phyloP scores from a whole-genome alignment of 2,113 vertebrate species.

The Phainopepla nitens region DNA sequence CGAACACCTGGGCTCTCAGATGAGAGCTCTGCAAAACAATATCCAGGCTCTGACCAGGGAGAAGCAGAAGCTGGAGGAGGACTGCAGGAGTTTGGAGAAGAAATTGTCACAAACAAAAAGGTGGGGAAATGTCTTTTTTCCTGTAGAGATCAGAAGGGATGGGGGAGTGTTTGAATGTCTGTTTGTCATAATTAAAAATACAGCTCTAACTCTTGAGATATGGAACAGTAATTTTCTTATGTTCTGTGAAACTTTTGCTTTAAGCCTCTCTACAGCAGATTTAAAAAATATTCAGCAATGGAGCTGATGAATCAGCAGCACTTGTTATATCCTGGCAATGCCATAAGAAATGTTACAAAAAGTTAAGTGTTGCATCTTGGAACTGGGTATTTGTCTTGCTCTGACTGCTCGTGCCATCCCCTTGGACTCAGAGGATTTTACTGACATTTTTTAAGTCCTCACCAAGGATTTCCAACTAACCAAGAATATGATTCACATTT shows the following conservation, averaged over 20 bases:
- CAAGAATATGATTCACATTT: background rate
- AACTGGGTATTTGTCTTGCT: background rate
- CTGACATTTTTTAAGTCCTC: background rate
- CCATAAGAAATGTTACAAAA: background rate
- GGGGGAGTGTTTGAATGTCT: background rate
- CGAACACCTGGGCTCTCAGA: constrained; percentile 47
- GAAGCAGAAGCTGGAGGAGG: constrained; percentile 69
- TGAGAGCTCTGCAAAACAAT: constrained; percentile 31
- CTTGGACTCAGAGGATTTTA: background rate
- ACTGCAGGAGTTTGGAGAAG: constrained; percentile 68
- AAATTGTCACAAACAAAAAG: constrained; percentile 72
- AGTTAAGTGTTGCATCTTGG: background rate
- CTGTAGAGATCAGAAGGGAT: background rate
- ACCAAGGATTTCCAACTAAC: background rate
- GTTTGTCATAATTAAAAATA: background rate
- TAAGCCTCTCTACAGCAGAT: background rate
- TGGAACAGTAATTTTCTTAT: no score
- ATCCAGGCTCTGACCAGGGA: constrained; percentile 59
- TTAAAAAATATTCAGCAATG: background rate
- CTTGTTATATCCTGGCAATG: background rate
- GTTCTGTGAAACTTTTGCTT: no score
- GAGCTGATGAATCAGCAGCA: background rate
- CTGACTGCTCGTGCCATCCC: background rate
- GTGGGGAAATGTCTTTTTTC: constrained; percentile 21
- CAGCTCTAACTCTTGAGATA: background rate